phyloP scores from a whole-genome alignment of 1,140 invertebrate species.

The Brachionus koreanus region DNA sequence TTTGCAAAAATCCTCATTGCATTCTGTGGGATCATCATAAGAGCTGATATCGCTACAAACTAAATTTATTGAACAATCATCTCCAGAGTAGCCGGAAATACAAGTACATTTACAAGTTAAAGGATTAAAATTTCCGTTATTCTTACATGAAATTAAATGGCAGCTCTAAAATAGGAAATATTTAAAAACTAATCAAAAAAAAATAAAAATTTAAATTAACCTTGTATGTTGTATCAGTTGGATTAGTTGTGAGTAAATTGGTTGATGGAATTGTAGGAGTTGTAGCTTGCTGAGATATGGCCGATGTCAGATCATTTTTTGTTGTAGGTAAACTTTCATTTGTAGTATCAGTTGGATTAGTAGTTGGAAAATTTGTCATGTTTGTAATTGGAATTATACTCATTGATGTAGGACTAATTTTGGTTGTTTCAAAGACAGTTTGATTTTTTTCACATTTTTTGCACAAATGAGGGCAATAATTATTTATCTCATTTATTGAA shows the following conservation, averaged over 20 bases:
- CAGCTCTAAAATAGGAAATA: not conserved
- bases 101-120: not conserved
- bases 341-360: too few species aligned
- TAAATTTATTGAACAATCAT: not conserved
- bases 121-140: not conserved
- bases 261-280: too few species aligned
- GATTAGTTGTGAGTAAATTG: too few species aligned
- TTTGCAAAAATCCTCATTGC: not conserved
- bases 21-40: not conserved
- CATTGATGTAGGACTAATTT: too few species aligned
- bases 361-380: too few species aligned
- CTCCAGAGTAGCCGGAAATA: not conserved
- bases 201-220: not conserved
- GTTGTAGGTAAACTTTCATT: too few species aligned
- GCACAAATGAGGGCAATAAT: conserved; percentile 8
- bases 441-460: not conserved
- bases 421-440: too few species aligned
- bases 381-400: too few species aligned
- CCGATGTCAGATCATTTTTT: too few species aligned
- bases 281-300: too few species aligned
- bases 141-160: not conserved
- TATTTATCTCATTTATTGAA: not conserved
- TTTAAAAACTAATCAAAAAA: not conserved
- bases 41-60: not conserved
- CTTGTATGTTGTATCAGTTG: not conserved